These are phyloP conservation scores for Clavelina lepadiformis DNA, from an alignment of 23 tunicate genomes.

Conservation along the genomic window DNA sequence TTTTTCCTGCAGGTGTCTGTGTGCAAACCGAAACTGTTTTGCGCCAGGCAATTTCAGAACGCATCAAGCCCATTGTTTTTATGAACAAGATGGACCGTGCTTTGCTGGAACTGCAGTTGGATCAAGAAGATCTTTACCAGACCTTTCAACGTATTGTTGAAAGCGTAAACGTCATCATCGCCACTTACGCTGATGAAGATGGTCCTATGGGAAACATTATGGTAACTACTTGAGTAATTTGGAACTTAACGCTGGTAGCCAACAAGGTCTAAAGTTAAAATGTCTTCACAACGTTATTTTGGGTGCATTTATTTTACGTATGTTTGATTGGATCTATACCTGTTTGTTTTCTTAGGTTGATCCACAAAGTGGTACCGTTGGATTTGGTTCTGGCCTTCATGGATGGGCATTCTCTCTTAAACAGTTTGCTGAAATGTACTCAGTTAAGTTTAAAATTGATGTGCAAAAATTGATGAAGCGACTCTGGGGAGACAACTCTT, in stretches of 20 bases:
- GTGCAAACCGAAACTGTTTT: constrained; percentile 97
- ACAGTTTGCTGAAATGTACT: constrained; percentile 96
- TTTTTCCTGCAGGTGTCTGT: constrained; percentile 69
- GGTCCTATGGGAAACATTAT: constrained; percentile 75
- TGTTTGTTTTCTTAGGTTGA: constrained; percentile 39
- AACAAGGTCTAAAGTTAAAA: too few species aligned
- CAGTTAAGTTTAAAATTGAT: constrained; percentile 62
- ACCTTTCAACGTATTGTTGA: constrained; percentile 93
- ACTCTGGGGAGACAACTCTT: constrained; percentile 91
- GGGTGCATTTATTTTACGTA: not conserved
- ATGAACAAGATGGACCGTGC: constrained; percentile 99
- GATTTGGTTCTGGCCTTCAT: constrained; percentile 97
- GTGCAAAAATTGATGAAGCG: constrained; percentile 78
- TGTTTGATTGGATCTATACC: not conserved
- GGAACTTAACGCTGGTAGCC: not conserved
- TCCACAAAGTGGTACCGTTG: constrained; percentile 90
- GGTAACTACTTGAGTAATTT: constrained; percentile 20
- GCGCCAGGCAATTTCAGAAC: constrained; percentile 94
- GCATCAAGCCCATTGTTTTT: constrained; percentile 93
- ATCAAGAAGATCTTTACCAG: constrained; percentile 81
- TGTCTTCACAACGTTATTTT: not conserved
- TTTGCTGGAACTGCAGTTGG: constrained; percentile 84
- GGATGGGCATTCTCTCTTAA: constrained; percentile 98
- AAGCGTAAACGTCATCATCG: constrained; percentile 94
- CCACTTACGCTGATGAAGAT: constrained; percentile 83